Evolutionary conservation across 1,140 invertebrate species (phyloP), one percentile per base, ranked within the genome.

Genomic region (Lordiphosa mommai): DNA sequence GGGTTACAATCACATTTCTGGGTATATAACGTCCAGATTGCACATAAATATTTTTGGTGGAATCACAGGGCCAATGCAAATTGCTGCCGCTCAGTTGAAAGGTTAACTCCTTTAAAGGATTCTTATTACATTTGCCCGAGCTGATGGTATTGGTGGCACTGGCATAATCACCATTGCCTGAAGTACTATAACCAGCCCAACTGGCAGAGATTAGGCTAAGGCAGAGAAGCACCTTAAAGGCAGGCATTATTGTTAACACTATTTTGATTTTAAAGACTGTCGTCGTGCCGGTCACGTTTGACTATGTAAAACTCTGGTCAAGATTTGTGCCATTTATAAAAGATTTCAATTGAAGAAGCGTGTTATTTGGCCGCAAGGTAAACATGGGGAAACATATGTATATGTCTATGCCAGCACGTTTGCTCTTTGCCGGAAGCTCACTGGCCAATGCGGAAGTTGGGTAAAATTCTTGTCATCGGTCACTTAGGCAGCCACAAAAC

Each of bases 1-100:
- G 89, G 4, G 93, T 93, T 0, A 90, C 90, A 17, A 93, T 93
- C 9, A 93, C 88, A 70, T 92, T 93, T 56, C 89, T 90, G 3
- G 91, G 86, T 23, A 91, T 88, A 84, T 92, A 93, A 14, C 91
- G 89, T 2, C 92, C 92, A 2, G 90, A 90, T 7, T 89, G 89
- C 23, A 89, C 88, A 79, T 92, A 93, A 44, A 93, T 92, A 55
- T 90, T 91, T 70, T 90, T 91, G 8, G 92, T 92, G 33, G 88
- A 90, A 3, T 90, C 80, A 48, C 91, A 91, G 6, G 92, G 92
- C 90, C 92, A 93, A 1, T 88, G 66, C 0, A 93, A 40, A 46
- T 90, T 91, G 29, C 79, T 88, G 6, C 92, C 92, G 6, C 89
- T 89, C 38, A 91, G 50, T 52, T 82, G 86, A 20, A 89, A 89